A percentile compares a stretch with the other conserved stretches of the same genome.
phyloP scores from a whole-genome alignment of 2,113 vertebrate species.

The Castor canadensis region DNA sequence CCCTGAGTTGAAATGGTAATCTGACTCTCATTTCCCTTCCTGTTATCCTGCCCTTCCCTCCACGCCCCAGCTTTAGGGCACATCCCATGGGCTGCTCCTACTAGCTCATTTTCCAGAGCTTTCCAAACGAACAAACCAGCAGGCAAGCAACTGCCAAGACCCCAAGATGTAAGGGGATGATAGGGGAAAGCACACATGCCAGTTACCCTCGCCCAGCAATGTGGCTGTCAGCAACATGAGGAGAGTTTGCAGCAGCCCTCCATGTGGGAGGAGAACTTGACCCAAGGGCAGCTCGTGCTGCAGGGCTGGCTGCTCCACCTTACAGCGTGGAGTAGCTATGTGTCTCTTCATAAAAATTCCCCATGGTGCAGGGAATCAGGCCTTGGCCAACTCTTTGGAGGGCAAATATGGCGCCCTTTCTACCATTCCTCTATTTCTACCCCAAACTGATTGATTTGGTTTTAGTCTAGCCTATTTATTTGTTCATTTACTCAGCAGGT shows the following conservation, averaged over 20 bases:
- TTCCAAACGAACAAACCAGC: neutral
- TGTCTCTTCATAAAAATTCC: neutral
- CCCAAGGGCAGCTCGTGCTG: neutral
- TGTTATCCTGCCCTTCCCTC: neutral
- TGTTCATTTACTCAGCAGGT: neutral
- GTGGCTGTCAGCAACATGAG: neutral
- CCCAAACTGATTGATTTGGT: neutral
- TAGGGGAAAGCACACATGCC: neutral
- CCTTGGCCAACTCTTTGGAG: neutral
- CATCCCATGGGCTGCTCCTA: neutral
- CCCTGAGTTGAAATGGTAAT: neutral
- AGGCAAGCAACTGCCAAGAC: neutral
- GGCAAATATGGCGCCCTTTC: neutral
- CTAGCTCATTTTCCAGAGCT: neutral
- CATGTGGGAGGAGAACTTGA: neutral
- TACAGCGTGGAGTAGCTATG: rapidly evolving
- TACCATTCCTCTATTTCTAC: neutral
- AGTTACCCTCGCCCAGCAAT: neutral
- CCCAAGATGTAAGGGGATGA: neutral
- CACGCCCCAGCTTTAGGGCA: neutral
- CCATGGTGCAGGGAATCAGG: neutral
- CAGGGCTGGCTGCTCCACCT: neutral
- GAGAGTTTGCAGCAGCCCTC: neutral
- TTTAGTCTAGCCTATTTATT: neutral
- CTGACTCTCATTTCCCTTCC: neutral